phyloP scores from a whole-genome alignment of 2,113 vertebrate species.

The Zosterops borbonicus region DNA sequence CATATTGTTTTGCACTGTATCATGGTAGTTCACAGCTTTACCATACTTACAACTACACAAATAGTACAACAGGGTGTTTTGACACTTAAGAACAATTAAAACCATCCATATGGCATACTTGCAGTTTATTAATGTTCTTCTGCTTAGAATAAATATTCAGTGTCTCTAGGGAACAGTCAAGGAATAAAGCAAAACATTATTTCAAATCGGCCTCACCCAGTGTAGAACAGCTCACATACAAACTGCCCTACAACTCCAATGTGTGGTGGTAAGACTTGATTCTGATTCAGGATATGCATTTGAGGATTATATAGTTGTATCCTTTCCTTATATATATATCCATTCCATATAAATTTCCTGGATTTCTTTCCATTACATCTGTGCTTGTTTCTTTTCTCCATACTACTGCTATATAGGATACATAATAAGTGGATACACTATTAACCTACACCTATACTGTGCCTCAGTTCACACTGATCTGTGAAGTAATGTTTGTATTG shows the following conservation, averaged over 20 bases:
- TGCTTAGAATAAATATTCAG: not conserved
- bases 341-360: not conserved
- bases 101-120: not conserved
- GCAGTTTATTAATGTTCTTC: not conserved
- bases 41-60: not conserved
- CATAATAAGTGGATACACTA: not conserved
- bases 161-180: not conserved
- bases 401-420: not conserved
- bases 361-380: not conserved
- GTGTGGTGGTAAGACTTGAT: rapidly evolving
- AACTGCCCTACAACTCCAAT: not conserved
- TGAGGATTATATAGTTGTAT: not conserved
- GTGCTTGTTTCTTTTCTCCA: not conserved
- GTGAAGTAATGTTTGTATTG: not conserved
- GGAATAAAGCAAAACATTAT: not conserved
- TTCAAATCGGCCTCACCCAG: not conserved
- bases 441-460: not conserved
- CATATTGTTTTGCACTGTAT: not conserved
- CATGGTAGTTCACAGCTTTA: not conserved
- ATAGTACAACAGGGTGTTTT: not conserved
- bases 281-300: not conserved
- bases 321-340: not conserved
- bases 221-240: not conserved
- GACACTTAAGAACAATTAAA: not conserved
- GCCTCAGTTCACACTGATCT: not conserved